Evolutionary conservation across 2,888 invertebrate species (phyloP).

Genomic region (Drosophila nigricruria): DNA sequence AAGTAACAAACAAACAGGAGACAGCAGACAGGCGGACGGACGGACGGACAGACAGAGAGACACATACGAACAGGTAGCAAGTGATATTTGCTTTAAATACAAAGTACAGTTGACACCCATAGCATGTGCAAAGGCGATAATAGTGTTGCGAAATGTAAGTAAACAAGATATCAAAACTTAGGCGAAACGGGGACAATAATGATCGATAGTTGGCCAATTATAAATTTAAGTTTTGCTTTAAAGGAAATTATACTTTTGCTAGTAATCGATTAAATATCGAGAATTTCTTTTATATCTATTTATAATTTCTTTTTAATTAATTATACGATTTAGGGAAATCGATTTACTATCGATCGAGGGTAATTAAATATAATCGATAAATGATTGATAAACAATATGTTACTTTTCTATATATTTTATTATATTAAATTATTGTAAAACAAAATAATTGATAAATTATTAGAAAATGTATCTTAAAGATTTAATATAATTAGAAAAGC

Average conservation of each 20-base stretch:
- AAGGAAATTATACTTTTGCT: too few relatives aligned
- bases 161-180: neutral
- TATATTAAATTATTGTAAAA: too few relatives aligned
- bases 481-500: neutral
- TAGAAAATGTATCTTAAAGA: too few relatives aligned
- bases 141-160: slow-evolving; percentile 6
- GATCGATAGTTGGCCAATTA: too few relatives aligned
- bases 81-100: slow-evolving; percentile 39
- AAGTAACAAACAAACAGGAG: slow-evolving; percentile 36
- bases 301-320: too few relatives aligned
- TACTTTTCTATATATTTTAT: too few relatives aligned
- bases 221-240: too few relatives aligned
- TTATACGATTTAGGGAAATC: neutral
- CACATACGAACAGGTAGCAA: slow-evolving; percentile 63
- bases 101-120: slow-evolving; percentile 65
- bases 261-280: too few relatives aligned
- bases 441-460: neutral
- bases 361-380: too few relatives aligned
- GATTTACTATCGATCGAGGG: too few relatives aligned
- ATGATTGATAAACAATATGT: neutral
- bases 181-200: neutral
- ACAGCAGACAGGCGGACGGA: slow-evolving; percentile 11
- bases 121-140: slow-evolving; percentile 25
- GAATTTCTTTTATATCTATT: too few relatives aligned
- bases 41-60: neutral